Percentiles rank a stretch among this genome's conserved stretches.
These are phyloP conservation scores for Pterocles gutturalis DNA, from an alignment of 2,113 vertebrate species.

Conservation along the genomic window DNA sequence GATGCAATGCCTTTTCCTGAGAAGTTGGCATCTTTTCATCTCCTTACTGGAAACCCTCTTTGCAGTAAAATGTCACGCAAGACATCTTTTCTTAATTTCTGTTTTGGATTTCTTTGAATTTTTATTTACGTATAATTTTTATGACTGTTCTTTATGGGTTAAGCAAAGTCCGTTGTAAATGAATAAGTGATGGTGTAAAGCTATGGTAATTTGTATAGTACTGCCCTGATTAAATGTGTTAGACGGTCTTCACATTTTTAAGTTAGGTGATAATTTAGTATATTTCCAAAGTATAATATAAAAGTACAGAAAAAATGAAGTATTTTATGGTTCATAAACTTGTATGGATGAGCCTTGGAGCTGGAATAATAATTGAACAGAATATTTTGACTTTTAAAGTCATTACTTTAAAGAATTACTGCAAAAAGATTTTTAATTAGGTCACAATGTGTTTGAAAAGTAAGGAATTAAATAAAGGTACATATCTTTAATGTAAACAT, in stretches of 20 bases:
- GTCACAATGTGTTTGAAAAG: not conserved
- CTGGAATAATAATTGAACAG: not conserved
- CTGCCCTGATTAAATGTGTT: not conserved
- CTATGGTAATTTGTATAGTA: not conserved
- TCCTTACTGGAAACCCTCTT: not conserved
- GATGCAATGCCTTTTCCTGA: not conserved
- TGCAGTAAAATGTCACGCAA: not conserved
- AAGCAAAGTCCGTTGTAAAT: not conserved
- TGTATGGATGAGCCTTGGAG: not conserved
- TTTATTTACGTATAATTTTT: not conserved
- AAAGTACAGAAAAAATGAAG: not conserved
- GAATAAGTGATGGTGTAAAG: not conserved
- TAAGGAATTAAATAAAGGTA: not conserved
- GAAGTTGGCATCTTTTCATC: not conserved
- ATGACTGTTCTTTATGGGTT: not conserved
- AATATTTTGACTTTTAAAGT: not conserved
- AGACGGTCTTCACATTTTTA: not conserved
- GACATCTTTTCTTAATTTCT: not conserved
- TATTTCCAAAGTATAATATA: not conserved
- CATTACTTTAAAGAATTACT: not conserved
- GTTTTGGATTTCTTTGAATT: not conserved
- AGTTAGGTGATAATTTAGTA: not conserved
- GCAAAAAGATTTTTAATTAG: not conserved
- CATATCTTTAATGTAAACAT: not conserved
- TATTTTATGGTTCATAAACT: not conserved